Percentiles rank a stretch among this genome's conserved stretches.
Conservation (phyloP, 2,113 vertebrate species). For the Petromus typicus region DNA sequence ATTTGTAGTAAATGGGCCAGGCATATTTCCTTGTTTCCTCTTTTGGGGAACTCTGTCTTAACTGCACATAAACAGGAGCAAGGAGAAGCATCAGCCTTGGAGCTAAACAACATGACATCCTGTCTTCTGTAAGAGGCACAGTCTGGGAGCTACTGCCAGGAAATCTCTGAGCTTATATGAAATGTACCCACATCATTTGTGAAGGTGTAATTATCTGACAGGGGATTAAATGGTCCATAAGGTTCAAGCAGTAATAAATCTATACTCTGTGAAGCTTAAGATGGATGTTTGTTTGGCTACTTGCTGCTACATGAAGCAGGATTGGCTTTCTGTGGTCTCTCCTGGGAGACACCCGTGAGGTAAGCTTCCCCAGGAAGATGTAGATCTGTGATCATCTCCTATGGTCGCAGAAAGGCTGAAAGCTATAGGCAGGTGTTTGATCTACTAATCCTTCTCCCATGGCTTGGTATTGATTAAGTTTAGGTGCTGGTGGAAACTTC, state of each 20-base stretch:
- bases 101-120: not conserved
- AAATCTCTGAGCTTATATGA: not conserved
- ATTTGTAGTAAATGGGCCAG: not conserved
- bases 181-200: slow-evolving; percentile 17
- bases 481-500: not conserved
- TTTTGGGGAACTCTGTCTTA: not conserved
- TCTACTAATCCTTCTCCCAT: slow-evolving; percentile 28
- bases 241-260: slow-evolving; percentile 36
- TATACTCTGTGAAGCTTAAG: slow-evolving; percentile 44
- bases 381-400: not conserved
- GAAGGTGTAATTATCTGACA: slow-evolving; percentile 42
- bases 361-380: not conserved
- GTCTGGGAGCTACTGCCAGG: not conserved
- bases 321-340: not conserved
- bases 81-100: not conserved
- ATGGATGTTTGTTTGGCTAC: not conserved
- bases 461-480: slow-evolving; percentile 19
- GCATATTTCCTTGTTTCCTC: not conserved
- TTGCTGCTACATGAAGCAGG: slow-evolving; percentile 18
- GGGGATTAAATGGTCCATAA: not conserved
- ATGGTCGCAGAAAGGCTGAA: slow-evolving; percentile 44
- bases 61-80: not conserved
- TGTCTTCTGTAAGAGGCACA: not conserved
- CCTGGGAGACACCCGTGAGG: not conserved
- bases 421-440: slow-evolving; percentile 12